A percentile compares a stretch with the other conserved stretches of the same genome.
These are phyloP conservation scores for Lerista edwardsae DNA, from an alignment of 2,797 vertebrate species.

Conservation along the genomic window DNA sequence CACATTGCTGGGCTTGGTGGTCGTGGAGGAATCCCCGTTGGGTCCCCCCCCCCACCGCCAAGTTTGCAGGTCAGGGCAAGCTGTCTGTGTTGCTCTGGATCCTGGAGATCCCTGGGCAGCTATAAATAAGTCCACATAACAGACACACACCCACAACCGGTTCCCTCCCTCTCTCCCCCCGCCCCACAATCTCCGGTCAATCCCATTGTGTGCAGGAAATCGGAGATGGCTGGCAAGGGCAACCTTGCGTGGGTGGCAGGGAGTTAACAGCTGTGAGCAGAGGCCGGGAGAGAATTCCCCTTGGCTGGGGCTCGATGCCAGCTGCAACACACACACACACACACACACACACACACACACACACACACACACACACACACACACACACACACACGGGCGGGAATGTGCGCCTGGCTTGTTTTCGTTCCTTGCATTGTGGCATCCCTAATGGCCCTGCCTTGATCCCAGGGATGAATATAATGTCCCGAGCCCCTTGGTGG, in stretches of 20 bases:
- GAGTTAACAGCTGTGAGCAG: slow-evolving; percentile 1
- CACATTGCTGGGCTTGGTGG: background rate
- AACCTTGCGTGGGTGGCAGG: background rate
- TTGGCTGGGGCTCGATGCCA: background rate
- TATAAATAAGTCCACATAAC: background rate
- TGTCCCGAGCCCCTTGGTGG: background rate
- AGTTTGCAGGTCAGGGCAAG: background rate
- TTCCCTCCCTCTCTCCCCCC: background rate
- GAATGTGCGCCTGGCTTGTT: background rate
- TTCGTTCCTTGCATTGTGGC: background rate
- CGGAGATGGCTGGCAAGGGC: background rate
- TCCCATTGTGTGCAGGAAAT: slow-evolving; percentile 14
- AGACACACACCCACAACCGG: background rate
- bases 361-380: no score
- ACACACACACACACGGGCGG: no score
- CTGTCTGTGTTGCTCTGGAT: background rate
- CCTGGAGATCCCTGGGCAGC: background rate
- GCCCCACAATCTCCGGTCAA: background rate
- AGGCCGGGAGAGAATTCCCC: slow-evolving; percentile 17
- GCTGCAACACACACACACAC: no score
- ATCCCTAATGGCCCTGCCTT: no score
- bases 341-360: no score
- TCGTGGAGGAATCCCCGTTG: no score
- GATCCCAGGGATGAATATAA: background rate
- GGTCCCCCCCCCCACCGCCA: background rate